Evolutionary conservation across 2,797 vertebrate genomes (phyloP), one percentile per base, ranked within the genome.

Genomic region (Urosaurus nigricauda): DNA sequence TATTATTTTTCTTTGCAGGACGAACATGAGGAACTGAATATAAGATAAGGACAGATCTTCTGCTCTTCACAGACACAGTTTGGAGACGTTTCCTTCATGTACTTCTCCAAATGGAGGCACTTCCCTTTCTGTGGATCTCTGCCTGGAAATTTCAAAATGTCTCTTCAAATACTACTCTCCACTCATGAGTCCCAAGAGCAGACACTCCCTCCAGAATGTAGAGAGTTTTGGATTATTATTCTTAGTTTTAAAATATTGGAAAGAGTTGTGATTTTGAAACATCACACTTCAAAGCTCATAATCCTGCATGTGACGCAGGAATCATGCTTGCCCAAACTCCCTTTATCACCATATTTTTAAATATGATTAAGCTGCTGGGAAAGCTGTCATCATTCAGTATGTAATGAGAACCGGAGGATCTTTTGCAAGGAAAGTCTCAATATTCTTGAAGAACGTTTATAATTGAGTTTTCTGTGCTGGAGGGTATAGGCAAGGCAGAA

Each of bases 381-480:
- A 82, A 29, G 35, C 35, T 35, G 35, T 80, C 63, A 80, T 56
- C 47, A 56, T 81, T 71, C 65, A 35, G 56, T 26, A 73, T 56
- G 29, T 47, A 88, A 88, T 83, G 56, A 83, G 56, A 79, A 11
- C 65, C 32, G 63, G 63, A 68, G 74, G 51, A n/a, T 68, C n/a
- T 56, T 65, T 24, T 5, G 21, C 12, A 40, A 29, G 29, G 2
- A 1, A 68, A 51, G 60, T 35, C 77, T 80, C 37, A 58, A 63
- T 53, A 19, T 16, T 74, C 40, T 4, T 83, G 19, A 87, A n/a
- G 2, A 75, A n/a, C 7, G 1, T 29, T 75, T 24, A 53, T 74
- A 85, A 80, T 37, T 53, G n/a, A 65, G 32, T 75, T 80, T 89
- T 83, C 77, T 89, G 68, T n/a, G 47, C 47, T 40, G 5, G 5